Conservation (phyloP, 2,797 vertebrate genomes). For the Malurus splendens region DNA sequence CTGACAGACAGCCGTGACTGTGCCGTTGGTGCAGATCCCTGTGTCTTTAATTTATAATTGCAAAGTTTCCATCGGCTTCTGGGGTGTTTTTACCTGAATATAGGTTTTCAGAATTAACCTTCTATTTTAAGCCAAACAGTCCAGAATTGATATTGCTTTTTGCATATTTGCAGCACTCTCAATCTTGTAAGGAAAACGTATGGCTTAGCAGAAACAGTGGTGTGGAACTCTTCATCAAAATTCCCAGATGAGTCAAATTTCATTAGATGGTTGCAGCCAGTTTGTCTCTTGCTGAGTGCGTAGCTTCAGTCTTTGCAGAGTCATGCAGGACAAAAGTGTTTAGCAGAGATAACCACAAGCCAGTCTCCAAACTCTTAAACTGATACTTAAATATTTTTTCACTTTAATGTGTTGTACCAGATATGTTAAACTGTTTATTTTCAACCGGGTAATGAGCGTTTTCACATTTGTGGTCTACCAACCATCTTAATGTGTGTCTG, state of each 20-base stretch:
- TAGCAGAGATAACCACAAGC: conserved; percentile 43
- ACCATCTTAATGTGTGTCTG: conserved; percentile 19
- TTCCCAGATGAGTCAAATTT: conserved; percentile 43
- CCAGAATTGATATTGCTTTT: not conserved
- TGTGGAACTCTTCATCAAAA: not conserved
- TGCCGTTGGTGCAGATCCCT: not conserved
- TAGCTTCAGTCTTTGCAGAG: conserved; percentile 33
- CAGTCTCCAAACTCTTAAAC: conserved; percentile 29
- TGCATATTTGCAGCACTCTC: not conserved
- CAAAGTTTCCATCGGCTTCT: not conserved
- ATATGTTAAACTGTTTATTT: conserved; percentile 54
- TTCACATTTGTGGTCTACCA: conserved; percentile 53
- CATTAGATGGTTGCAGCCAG: conserved; percentile 10
- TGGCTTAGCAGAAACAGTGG: not conserved
- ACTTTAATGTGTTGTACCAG: conserved; percentile 46
- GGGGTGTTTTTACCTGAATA: not conserved
- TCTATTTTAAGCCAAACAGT: not conserved
- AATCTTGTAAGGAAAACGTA: not conserved
- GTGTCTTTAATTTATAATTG: not conserved
- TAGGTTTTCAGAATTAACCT: not conserved
- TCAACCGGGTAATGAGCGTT: conserved; percentile 19
- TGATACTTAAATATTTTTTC: conserved; percentile 31
- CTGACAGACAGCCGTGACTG: not conserved
- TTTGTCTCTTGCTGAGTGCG: conserved; percentile 13
- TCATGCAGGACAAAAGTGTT: conserved; percentile 48